Evolutionary conservation across 2,888 invertebrate genomes (phyloP).

Genomic region (Helicoverpa assulta): DNA sequence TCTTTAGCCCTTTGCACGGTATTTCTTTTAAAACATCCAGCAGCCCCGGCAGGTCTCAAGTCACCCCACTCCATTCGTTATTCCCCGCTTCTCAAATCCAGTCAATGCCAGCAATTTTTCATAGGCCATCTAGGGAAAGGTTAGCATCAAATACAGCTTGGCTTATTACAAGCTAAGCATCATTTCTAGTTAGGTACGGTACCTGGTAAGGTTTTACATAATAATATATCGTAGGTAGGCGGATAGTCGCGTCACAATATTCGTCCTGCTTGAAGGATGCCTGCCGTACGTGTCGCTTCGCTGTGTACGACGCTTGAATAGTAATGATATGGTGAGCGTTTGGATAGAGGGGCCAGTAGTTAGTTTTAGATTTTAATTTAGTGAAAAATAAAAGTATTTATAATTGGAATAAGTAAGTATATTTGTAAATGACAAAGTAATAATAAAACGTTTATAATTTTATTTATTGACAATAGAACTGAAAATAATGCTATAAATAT

Average conservation of each 20-base stretch:
- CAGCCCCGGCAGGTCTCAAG: too few relatives aligned
- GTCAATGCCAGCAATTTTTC: too few relatives aligned
- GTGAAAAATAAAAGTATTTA: neutral
- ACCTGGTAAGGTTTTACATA: constrained; percentile 53
- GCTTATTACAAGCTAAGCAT: neutral
- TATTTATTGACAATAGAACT: too few relatives aligned
- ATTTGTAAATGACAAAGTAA: too few relatives aligned
- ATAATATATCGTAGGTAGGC: constrained; percentile 50
- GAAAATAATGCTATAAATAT: too few relatives aligned
- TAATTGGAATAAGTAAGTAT: neutral
- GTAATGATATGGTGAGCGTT: constrained; percentile 61
- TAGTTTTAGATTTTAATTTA: neutral
- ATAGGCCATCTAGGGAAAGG: too few relatives aligned
- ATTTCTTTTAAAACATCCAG: too few relatives aligned
- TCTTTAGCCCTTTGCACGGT: too few relatives aligned
- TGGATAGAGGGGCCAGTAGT: neutral
- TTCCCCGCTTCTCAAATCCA: too few relatives aligned
- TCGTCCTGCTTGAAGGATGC: constrained; percentile 74
- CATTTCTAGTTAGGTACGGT: constrained; percentile 10
- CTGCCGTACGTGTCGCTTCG: constrained; percentile 72
- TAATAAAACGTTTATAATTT: too few relatives aligned
- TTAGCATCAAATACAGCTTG: neutral
- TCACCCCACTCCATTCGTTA: too few relatives aligned
- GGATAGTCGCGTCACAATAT: constrained; percentile 64
- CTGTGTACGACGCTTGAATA: constrained; percentile 64